A percentile compares a stretch with the other conserved stretches of the same genome.
Evolutionary conservation across 2,113 vertebrate genomes (phyloP).

Genomic region (Osmerus mordax): DNA sequence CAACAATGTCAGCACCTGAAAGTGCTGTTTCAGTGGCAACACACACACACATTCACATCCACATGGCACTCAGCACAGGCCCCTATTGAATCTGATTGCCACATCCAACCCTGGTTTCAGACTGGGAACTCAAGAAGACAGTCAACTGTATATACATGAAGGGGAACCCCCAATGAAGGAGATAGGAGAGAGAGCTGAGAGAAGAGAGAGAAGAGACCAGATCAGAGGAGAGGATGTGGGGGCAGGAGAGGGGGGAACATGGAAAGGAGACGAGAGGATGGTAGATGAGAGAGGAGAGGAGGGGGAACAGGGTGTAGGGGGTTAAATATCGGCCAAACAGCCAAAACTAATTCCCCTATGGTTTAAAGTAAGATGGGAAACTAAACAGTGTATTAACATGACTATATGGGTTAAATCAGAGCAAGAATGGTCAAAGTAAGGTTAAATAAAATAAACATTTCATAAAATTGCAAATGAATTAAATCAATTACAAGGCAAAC

Average conservation of each 20-base stretch:
- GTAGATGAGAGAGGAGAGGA: too few species aligned
- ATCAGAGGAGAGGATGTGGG: not conserved
- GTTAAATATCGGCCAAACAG: too few species aligned
- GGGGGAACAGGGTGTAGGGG: not conserved
- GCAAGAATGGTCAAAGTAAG: too few species aligned
- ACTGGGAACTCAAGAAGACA: not conserved
- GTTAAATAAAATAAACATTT: too few species aligned
- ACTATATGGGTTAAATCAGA: too few species aligned
- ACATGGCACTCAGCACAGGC: slow-evolving; percentile 1
- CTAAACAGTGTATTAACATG: too few species aligned
- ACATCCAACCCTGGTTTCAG: not conserved
- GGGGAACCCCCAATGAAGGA: not conserved
- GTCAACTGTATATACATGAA: not conserved
- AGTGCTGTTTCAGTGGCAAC: not conserved
- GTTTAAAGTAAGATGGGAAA: too few species aligned
- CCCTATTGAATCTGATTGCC: not conserved
- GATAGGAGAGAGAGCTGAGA: not conserved
- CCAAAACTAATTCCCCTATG: too few species aligned
- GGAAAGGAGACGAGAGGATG: not conserved
- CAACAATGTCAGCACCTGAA: slow-evolving; percentile 10
- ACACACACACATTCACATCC: slow-evolving; percentile 11
- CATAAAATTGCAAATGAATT: too few species aligned
- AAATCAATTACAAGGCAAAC: too few species aligned
- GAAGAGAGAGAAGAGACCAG: not conserved
- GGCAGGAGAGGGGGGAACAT: not conserved